These are phyloP conservation scores for Nemoura dubitans DNA, from an alignment of 2,888 invertebrate species.

Conservation along the genomic window DNA sequence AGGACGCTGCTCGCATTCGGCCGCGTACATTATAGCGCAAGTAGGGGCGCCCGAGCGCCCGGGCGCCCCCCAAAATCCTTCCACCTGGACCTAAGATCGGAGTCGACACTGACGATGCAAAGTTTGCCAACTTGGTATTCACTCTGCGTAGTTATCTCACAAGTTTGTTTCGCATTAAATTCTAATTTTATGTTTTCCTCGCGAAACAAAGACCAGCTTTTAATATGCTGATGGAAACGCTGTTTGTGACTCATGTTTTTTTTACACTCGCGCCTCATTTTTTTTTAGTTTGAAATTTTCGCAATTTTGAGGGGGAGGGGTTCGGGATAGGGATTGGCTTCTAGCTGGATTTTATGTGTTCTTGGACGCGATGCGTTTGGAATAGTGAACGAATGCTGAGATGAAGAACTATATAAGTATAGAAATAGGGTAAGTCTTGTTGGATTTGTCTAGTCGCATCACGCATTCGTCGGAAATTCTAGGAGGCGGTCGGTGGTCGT, in stretches of 20 bases:
- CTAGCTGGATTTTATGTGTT: conserved; percentile 40
- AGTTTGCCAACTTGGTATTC: neutral
- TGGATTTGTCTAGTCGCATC: conserved; percentile 14
- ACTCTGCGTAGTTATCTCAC: neutral
- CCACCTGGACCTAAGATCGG: conserved; percentile 1
- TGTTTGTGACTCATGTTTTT: conserved; percentile 23
- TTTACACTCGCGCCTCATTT: neutral
- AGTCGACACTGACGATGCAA: conserved; percentile 7
- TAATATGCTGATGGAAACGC: conserved; percentile 3
- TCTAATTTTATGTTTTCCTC: conserved; percentile 12
- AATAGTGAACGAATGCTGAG: conserved; percentile 29
- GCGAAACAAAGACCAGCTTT: conserved; percentile 13
- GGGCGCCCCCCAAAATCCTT: neutral
- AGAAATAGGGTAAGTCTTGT: conserved; percentile 23
- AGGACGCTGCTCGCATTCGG: neutral
- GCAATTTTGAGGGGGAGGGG: conserved; percentile 30
- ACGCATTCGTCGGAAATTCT: conserved; percentile 38
- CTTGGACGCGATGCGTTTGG: conserved; percentile 27
- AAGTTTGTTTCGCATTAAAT: conserved; percentile 12
- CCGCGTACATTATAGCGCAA: neutral
- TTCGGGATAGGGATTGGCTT: neutral
- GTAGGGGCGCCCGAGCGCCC: neutral
- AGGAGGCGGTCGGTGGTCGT: neutral
- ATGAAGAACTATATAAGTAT: conserved; percentile 30
- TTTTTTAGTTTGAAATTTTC: conserved; percentile 29